These are phyloP conservation scores for Kobus ellipsiprymnus DNA, from an alignment of 2,113 vertebrate species.

Conservation along the genomic window DNA sequence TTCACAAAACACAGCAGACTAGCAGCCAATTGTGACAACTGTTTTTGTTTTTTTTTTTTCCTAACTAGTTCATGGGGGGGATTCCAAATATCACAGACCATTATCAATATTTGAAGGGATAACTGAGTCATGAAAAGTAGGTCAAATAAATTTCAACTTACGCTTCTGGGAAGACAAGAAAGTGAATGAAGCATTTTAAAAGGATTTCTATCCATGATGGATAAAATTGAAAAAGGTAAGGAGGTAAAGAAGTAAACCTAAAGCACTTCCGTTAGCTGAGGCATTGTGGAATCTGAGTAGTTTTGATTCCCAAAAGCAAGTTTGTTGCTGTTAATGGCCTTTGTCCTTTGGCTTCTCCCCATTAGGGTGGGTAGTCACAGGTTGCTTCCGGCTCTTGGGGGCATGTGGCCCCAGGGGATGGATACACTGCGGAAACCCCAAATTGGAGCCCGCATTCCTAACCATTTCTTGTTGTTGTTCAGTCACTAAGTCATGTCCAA, in stretches of 20 bases:
- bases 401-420: background rate
- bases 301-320: background rate
- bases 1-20: background rate
- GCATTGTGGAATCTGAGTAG: background rate
- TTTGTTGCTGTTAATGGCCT: no score
- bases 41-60: background rate
- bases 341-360: background rate
- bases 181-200: background rate
- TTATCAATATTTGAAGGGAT: background rate
- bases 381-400: background rate
- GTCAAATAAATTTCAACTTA: background rate
- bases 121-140: background rate
- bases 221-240: background rate
- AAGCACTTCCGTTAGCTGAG: background rate
- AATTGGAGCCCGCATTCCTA: background rate
- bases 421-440: background rate
- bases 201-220: background rate
- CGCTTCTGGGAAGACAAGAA: background rate
- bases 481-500: background rate
- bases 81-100: background rate
- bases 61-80: background rate
- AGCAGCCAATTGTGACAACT: background rate
- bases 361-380: fast-evolving
- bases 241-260: background rate
- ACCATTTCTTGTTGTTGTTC: background rate